Base-by-base conservation (phyloP, 2,888 invertebrate genomes). In the Himalopsyche tibetana region DNA sequence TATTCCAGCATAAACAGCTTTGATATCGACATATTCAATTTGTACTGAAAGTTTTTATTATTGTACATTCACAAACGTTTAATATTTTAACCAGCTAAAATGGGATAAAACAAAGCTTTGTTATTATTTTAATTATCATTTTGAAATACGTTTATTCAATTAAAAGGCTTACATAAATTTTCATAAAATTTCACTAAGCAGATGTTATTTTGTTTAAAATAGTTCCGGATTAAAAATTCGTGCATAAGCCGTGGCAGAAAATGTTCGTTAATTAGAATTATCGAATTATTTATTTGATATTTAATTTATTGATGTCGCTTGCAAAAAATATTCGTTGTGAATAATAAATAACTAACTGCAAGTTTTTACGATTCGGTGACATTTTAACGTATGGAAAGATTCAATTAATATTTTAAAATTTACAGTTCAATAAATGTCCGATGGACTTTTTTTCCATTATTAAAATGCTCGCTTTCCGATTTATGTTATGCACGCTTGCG, bases 331-430 rank as follows among this genome's bases (percentile, higher is more conserved):
- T 74, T 74, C 74, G 74, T 12, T 74, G 12, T 38, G 83, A 79
- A 55, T 51, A 82, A 82, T 28, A 28, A 28, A 28, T 82, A 83
- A 83, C 83, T 83, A 87, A 82, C 82, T 85, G 82, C 36, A 79
- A 17, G 51, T 28, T 80, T 85, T 84, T 83, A 83, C 85, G 85
- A 69, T 69, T 74, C 86, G 83, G 81, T 74, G 82, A 82, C 80
- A 40, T 82, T 87, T 82, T 83, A 80, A 81, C 84, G 82, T 74
- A 84, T 81, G 84, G 84, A 84, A 86, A 83, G 85, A 88, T 86
- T 88, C 87, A 88, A 88, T 88, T 88, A 86, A 85, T 85, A 82
- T 85, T 87, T 74, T 86, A 45, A 88, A 87, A 88, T 88, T 88
- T 88, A 88, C 86, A 88, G 85, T 81, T 86, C 86, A 86, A 86